Base-by-base conservation (phyloP, 2,888 invertebrate species). In the Phyllotreta striolata region DNA sequence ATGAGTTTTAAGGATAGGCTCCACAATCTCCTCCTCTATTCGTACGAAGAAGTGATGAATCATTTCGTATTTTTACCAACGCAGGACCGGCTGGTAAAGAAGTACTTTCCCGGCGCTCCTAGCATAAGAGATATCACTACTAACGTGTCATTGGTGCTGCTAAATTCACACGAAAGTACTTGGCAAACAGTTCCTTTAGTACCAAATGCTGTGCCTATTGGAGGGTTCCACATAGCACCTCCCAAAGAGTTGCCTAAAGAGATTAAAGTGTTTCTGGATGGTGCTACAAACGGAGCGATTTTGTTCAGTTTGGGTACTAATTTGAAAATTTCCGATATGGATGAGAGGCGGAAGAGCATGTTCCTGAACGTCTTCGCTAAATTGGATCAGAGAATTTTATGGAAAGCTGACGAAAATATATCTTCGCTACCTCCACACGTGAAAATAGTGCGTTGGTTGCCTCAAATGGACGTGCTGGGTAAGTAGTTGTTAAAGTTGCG, bases 381-480 rank as follows among this genome's bases (percentile, higher is more conserved):
- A 64, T 80, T 92, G 13, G 87, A 89, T 0, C 86, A 90, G 68
- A 85, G 87, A 66, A 87, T 93, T 37, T 82, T 93, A 52, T 93
- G 91, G 92, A 92, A 91, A 83, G 91, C 89, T 89, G 91, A 92
- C 75, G 84, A 85, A 55, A 85, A 88, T 35, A 73, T 63, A 43
- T 75, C 87, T 68, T 80, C 82, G 34, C 83, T 88, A 67, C 86
- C 88, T 34, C 81, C 85, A 60, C 91, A 91, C 78, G 81, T 92
- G 6, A 85, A 86, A 77, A 78, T 85, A 6, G 83, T 82, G 47
- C 85, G 84, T 63, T 92, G 91, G 91, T 77, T 90, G 71, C 93
- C 93, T 0, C 94, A 94, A 76, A 87, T 88, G 74, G 91, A 91
- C 76, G 84, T 94, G 74, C 82, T 94, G 60, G 89, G 93, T 93